Base-by-base conservation (phyloP, 2,888 invertebrate genomes). In the Cephus spinipes region DNA sequence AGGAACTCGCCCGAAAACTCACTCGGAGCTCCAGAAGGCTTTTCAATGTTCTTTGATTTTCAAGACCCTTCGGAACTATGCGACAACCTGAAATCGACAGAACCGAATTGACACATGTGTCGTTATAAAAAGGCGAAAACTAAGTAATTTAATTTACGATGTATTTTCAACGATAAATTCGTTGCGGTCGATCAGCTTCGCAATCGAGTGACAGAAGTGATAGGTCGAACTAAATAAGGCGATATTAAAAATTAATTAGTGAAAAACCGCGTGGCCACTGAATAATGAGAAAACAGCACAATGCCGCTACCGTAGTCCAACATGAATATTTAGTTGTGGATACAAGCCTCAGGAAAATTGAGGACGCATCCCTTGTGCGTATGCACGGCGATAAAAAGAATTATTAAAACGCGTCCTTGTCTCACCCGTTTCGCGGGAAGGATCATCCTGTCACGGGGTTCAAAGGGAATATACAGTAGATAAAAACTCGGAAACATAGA, bases 401-500 rank as follows among this genome's bases (percentile, higher is more conserved):
- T 89, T 86, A 88, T 88, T 87, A 85, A 88, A 86, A 81, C 83
- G 77, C 74, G 81, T 83, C 83, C 82, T 79, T 77, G 77, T 80
- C 68, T 12, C n/a, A 11, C 55, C 36, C 73, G 74, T n/a, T 68
- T 74, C 23, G 15, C 75, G 69, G 75, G 55, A 55, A 76, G 80
- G 79, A 82, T 83, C 83, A 84, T 82, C 79, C 79, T 81, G 79
- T 82, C 81, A 79, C 77, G 77, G 68, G 78, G 84, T 81, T 85
- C 85, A 85, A 84, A 85, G 85, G 36, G 83, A 83, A 85, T 79
- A 3, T 33, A 6, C n/a, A 12, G 69, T 31, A 69, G 69, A 69
- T 15, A 40, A 40, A 40, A 15, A 40, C 6, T 15, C 6, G 15
- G 15, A 40, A 40, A 40, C 40, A 40, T 40, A 40, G 40, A 15